Base-by-base conservation (phyloP, 2,797 vertebrate genomes). In the Simalia tracyae region DNA sequence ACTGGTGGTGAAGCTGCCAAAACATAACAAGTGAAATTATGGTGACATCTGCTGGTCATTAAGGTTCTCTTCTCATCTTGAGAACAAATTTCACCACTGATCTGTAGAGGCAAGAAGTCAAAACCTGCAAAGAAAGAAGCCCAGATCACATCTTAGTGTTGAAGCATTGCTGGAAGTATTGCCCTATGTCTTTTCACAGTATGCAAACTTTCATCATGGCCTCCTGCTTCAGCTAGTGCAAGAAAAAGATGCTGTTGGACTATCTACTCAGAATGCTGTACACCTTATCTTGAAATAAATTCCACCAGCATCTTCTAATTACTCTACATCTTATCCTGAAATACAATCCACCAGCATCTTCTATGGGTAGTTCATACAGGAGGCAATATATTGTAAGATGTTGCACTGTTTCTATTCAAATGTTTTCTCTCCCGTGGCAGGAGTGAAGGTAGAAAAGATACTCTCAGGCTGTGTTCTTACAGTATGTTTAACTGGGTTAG, bases 31-130 rank as follows among this genome's bases (percentile, higher is more conserved):
- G 31, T 93, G 94, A 96, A 95, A 91, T 92, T 59, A 42, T 93
- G 94, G 90, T 96, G 96, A 97, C 96, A 96, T 95, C 96, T 97
- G 95, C 95, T 92, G 96, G 96, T 92, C 61, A 92, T 85, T 92
- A 88, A 89, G 81, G 81, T 87, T 84, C 68, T 0, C 1, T 90
- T 9, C 28, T 1, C 17, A 0, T 1, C 26, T 89, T 19, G 9
- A 15, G 19, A 59, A 57, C 17, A 64, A 90, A 90, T 90, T 14
- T 24, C 2, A 14, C 26, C 0, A 0, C 2, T 36, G 89, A n/a
- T 22, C 19, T 36, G 15, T 1, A 56, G 19, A 26, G 26, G 4
- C 22, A 26, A n/a, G 54, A 50, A n/a, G 42, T 31, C 85, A 60
- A 61, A 50, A 36, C 31, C 8, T 5, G 24, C 31, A 46, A 59